Evolutionary conservation across 2,113 vertebrate genomes (phyloP).

Genomic region (Strix aluco): DNA sequence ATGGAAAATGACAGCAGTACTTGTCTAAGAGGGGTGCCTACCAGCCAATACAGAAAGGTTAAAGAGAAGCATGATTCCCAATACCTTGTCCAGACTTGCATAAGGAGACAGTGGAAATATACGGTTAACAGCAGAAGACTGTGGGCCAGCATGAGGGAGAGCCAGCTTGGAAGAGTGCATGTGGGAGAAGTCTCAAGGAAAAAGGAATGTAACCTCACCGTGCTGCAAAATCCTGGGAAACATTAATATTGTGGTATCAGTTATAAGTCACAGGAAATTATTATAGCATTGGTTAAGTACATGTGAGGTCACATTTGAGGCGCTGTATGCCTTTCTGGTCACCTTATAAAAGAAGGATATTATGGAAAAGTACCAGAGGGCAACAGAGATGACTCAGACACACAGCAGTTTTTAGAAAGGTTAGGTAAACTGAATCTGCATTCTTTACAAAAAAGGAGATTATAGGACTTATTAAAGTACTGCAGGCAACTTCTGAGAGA

Average conservation of each 20-base stretch:
- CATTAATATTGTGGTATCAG: conserved; percentile 56
- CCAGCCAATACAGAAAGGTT: not conserved
- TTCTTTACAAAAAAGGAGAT: conserved; percentile 22
- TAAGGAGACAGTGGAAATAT: not conserved
- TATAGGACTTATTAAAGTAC: conserved; percentile 33
- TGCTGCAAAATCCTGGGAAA: conserved; percentile 60
- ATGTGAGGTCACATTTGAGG: conserved; percentile 50
- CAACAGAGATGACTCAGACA: conserved; percentile 60
- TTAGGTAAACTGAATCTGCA: conserved; percentile 54
- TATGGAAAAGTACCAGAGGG: conserved; percentile 61
- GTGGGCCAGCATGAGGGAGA: not conserved
- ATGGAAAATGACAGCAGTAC: not conserved
- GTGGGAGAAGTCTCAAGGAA: not conserved
- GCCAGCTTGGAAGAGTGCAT: not conserved
- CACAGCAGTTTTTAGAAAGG: conserved; percentile 31
- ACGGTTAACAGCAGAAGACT: conserved; percentile 9
- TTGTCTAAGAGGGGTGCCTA: not conserved
- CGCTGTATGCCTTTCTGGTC: conserved; percentile 44
- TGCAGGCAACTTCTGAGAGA: conserved; percentile 3
- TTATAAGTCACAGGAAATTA: conserved; percentile 74
- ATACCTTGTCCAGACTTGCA: not conserved
- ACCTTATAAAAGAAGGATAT: conserved; percentile 52
- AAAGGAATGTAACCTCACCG: conserved; percentile 25
- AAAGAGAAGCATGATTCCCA: not conserved
- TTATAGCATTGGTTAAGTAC: conserved; percentile 57